A percentile compares a stretch with the other conserved stretches of the same genome.
Evolutionary conservation across 1,140 invertebrate species (phyloP).

Genomic region (Macrostomum lignano): DNA sequence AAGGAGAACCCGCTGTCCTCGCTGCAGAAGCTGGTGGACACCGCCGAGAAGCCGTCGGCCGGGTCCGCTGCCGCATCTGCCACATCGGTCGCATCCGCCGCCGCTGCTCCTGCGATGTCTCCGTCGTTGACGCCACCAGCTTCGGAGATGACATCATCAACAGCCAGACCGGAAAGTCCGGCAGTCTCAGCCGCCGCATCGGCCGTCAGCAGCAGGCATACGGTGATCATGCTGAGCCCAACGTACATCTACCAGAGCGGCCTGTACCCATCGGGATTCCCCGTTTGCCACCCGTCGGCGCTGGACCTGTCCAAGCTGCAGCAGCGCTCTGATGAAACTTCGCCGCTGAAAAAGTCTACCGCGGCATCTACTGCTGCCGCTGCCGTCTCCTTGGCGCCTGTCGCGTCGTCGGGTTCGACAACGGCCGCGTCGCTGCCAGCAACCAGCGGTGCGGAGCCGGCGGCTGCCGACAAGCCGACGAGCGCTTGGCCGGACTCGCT

Average conservation of each 20-base stretch:
- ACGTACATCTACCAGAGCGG: too few relatives aligned
- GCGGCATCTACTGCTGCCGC: too few relatives aligned
- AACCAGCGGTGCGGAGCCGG: neutral
- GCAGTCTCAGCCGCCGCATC: too few relatives aligned
- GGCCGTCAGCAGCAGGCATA: too few relatives aligned
- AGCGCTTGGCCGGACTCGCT: neutral
- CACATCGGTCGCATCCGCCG: neutral
- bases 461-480: neutral
- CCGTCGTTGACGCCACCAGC: neutral
- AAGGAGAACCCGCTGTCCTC: conserved; percentile 1
- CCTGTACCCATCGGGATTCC: too few relatives aligned
- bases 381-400: too few relatives aligned
- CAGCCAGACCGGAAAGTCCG: too few relatives aligned
- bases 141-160: neutral
- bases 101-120: neutral
- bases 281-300: too few relatives aligned
- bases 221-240: too few relatives aligned
- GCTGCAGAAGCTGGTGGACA: conserved; percentile 2
- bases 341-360: too few relatives aligned
- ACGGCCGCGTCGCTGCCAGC: neutral
- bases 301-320: too few relatives aligned
- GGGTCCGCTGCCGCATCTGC: neutral
- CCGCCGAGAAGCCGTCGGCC: neutral
- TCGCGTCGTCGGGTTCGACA: neutral
- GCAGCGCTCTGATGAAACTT: too few relatives aligned